Conservation (phyloP, 2,797 vertebrate genomes). For the Arctocebus calabarensis region DNA sequence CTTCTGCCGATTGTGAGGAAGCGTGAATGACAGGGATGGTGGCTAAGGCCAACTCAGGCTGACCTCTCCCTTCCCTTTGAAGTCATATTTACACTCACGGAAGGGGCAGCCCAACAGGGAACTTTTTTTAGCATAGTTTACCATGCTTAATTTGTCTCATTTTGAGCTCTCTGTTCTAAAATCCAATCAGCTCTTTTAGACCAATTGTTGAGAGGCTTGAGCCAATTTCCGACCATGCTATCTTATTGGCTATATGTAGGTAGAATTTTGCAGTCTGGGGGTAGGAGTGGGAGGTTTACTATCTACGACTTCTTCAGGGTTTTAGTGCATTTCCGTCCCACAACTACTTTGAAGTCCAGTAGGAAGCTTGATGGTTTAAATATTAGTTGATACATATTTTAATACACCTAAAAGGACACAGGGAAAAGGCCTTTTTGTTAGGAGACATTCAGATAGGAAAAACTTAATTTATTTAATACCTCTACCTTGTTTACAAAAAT, state of each 20-base stretch:
- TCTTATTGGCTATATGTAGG: neutral
- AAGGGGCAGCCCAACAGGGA: neutral
- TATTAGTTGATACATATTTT: constrained; percentile 6
- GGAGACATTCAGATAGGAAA: neutral
- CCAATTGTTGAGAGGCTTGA: neutral
- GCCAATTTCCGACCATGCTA: neutral
- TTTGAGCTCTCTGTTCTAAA: neutral
- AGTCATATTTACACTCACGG: neutral
- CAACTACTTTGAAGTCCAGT: constrained; percentile 21
- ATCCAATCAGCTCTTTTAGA: neutral
- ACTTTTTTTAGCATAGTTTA: neutral
- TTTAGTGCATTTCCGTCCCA: neutral
- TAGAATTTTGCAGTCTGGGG: neutral
- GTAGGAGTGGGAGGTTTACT: neutral
- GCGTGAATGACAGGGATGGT: neutral
- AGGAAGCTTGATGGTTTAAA: neutral
- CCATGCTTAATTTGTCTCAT: neutral
- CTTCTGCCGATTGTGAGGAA: neutral
- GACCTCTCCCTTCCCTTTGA: neutral
- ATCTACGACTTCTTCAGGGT: neutral
- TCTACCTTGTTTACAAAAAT: neutral
- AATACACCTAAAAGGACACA: neutral
- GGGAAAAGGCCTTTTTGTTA: neutral
- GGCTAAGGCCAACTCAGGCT: neutral
- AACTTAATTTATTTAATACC: neutral